Evolutionary conservation across 2,888 invertebrate species (phyloP), one percentile per base, ranked within the genome.

Genomic region (Rhaphigaster nebulosa): DNA sequence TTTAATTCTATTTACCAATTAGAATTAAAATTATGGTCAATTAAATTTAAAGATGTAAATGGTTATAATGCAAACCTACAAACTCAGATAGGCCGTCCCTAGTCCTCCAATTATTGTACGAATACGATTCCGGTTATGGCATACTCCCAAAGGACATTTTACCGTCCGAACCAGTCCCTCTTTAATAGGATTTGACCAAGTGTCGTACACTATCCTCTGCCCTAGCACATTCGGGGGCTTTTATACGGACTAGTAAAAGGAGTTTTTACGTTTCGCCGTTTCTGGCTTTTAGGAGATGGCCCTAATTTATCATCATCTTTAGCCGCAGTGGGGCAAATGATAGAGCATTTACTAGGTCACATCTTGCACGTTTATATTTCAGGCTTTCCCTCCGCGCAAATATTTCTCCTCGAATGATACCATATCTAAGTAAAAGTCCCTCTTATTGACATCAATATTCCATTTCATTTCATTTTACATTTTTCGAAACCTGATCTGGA

Each of bases 221-320:
- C 34, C 5, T 20, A 20, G 34, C 34, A 70, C 18, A 34, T 65
- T 65, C 18, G 20, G 34, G 34, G 34, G 70, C 26, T 84, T 84
- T 84, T 84, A 84, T 84, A 45, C 84, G 84, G 2, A 84, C 41
- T n/a, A 45, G 45, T 45, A 84, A 84, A 84, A 45, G 15, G n/a
- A 84, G 45, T 84, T 84, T 84, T 84, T 84, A 45, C 26, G 45
- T 45, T 80, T 84, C 12, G 26, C 45, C 84, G 45, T 45, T 84
- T n/a, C 84, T 26, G n/a, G 84, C 84, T 84, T 84, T 84, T 45
- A 84, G 84, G 41, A 45, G 45, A 84, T 84, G 84, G 45, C 84
- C 26, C 84, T 84, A n/a, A 84, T 70, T 70, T 84, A 84, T 84
- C 84, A 84, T 26, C 84, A 45, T 84, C 84, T 45, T 84, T 45